These are phyloP conservation scores for Albula glossodonta DNA, from an alignment of 2,113 vertebrate species.

Conservation along the genomic window DNA sequence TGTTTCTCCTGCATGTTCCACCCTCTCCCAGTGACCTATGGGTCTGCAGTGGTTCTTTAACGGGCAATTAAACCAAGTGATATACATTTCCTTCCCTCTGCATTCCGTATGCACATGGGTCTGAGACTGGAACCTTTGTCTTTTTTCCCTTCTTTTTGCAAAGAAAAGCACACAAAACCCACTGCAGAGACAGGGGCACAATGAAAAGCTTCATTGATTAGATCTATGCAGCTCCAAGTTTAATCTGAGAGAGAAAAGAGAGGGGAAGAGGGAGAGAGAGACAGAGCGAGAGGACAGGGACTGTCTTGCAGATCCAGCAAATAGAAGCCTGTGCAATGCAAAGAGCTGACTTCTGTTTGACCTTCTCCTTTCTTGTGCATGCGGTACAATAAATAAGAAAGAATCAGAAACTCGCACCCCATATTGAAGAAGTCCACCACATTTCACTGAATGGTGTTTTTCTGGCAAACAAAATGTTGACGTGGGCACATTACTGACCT, in stretches of 20 bases:
- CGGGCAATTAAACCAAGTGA: neutral
- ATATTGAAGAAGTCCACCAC: neutral
- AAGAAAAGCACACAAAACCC: neutral
- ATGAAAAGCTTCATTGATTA: conserved; percentile 15
- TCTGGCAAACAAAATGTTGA: neutral
- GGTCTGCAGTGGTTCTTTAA: neutral
- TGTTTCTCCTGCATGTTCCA: neutral
- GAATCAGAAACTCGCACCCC: no score
- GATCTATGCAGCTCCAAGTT: neutral
- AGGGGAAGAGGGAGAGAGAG: neutral
- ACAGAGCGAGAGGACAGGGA: neutral
- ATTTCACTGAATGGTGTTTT: neutral
- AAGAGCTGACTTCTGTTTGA: neutral
- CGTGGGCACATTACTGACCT: no score
- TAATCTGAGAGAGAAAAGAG: neutral
- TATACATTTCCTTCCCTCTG: neutral
- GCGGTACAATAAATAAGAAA: no score
- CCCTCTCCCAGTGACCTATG: neutral
- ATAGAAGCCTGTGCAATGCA: neutral
- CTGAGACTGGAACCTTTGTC: neutral
- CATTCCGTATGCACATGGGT: neutral
- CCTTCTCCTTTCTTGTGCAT: neutral
- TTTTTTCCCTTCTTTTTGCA: neutral
- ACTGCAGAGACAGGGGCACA: neutral
- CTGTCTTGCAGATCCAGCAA: neutral